Percentiles rank a stretch among this genome's conserved stretches.
These are phyloP conservation scores for Catocala nupta DNA, from an alignment of 2,888 invertebrate species.

Conservation along the genomic window DNA sequence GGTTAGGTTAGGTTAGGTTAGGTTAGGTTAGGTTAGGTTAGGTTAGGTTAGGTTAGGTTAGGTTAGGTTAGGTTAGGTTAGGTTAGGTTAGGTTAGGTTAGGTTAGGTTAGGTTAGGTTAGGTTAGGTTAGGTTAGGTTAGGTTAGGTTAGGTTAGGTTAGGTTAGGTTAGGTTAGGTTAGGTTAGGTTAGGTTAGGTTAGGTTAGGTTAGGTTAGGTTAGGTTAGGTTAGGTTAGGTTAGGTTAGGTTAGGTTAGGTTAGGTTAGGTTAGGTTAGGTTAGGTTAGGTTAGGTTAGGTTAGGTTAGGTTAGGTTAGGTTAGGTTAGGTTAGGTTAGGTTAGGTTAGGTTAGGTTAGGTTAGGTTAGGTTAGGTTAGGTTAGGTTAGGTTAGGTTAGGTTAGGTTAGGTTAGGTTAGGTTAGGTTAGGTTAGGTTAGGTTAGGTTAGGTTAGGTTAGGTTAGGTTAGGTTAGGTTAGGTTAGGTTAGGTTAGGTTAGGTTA, in stretches of 20 bases:
- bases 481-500: slow-evolving; percentile 31
- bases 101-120: slow-evolving; percentile 30
- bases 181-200: slow-evolving; percentile 30
- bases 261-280: slow-evolving; percentile 30
- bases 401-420: slow-evolving; percentile 27
- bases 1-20: slow-evolving; percentile 30
- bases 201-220: slow-evolving; percentile 30
- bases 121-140: slow-evolving; percentile 30
- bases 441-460: slow-evolving; percentile 31
- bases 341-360: slow-evolving; percentile 30
- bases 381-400: slow-evolving; percentile 27
- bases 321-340: slow-evolving; percentile 30
- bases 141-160: slow-evolving; percentile 30
- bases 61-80: slow-evolving; percentile 30
- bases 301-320: slow-evolving; percentile 30
- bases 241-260: slow-evolving; percentile 29
- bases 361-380: slow-evolving; percentile 29
- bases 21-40: slow-evolving; percentile 29
- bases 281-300: slow-evolving; percentile 30
- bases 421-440: slow-evolving; percentile 31
- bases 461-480: slow-evolving; percentile 31
- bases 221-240: slow-evolving; percentile 30
- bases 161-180: slow-evolving; percentile 20
- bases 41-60: slow-evolving; percentile 29
- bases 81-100: slow-evolving; percentile 30